phyloP scores from a whole-genome alignment of 2,888 invertebrate genomes.

The Charanyca ferruginea region DNA sequence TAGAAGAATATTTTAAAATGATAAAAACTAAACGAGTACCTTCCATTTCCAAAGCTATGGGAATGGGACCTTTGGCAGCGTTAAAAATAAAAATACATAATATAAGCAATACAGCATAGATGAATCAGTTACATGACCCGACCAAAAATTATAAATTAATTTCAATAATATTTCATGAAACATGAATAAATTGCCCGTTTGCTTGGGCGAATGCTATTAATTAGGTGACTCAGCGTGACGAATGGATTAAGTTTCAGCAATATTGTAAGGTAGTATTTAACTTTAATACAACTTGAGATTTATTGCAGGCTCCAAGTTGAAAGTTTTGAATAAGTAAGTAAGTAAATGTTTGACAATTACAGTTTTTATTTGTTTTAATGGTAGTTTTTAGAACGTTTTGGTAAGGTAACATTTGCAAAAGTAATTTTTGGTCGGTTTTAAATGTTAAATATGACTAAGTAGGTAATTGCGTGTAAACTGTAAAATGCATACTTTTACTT shows the following conservation, averaged over 20 bases:
- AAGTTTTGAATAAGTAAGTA: too few relatives aligned
- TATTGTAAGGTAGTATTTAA: too few relatives aligned
- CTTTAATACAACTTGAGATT: too few relatives aligned
- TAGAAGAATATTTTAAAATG: conserved; percentile 60
- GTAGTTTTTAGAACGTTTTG: background rate
- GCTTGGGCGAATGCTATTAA: background rate
- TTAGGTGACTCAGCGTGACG: too few relatives aligned
- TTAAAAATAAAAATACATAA: conserved; percentile 84
- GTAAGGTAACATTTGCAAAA: background rate
- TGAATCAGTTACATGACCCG: conserved; percentile 51
- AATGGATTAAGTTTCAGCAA: too few relatives aligned
- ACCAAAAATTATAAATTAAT: conserved; percentile 40
- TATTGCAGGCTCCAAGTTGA: too few relatives aligned
- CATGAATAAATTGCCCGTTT: background rate
- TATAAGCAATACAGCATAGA: conserved; percentile 81
- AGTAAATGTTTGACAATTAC: too few relatives aligned
- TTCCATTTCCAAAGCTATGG: conserved; percentile 91
- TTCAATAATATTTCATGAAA: too few relatives aligned
- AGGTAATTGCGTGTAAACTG: conserved; percentile 45
- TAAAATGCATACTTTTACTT: conserved; percentile 45
- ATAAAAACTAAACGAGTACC: conserved; percentile 81
- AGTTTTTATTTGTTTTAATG: background rate
- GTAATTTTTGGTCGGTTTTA: conserved; percentile 38
- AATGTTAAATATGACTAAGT: conserved; percentile 45
- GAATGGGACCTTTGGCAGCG: conserved; percentile 91